Conservation (phyloP, 2,888 invertebrate species). For the Diadegma fenestrale region DNA sequence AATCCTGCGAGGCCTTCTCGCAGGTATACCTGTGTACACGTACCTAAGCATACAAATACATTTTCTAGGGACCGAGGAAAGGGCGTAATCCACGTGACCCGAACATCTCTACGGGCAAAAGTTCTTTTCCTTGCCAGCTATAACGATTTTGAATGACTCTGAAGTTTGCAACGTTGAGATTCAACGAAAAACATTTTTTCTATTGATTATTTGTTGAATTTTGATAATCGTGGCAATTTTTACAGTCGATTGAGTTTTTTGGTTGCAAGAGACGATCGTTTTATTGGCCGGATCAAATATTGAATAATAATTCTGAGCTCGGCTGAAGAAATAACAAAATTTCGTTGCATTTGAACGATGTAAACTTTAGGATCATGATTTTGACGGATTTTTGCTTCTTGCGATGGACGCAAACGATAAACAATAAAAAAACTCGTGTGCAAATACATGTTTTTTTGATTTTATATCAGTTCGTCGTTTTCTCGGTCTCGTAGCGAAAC, state of each 20-base stretch:
- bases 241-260: no score
- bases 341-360: no score
- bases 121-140: not conserved
- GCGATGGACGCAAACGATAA: not conserved
- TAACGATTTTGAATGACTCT: no score
- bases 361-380: no score
- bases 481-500: slow-evolving; percentile 25
- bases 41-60: slow-evolving; percentile 12
- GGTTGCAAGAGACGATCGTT: no score
- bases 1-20: slow-evolving; percentile 34
- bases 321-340: no score
- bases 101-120: not conserved
- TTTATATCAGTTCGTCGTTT: slow-evolving; percentile 38
- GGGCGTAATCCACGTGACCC: slow-evolving; percentile 15
- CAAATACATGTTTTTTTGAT: slow-evolving; percentile 14
- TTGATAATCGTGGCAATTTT: no score
- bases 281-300: no score
- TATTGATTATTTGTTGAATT: no score
- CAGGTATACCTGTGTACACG: slow-evolving; percentile 58
- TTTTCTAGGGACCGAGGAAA: slow-evolving; percentile 6
- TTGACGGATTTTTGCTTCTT: not conserved
- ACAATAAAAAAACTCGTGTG: not conserved
- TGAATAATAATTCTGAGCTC: no score
- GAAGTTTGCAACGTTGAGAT: no score
- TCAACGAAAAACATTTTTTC: no score